Evolutionary conservation across 2,113 vertebrate genomes (phyloP).

Genomic region (Tiliqua scincoides): DNA sequence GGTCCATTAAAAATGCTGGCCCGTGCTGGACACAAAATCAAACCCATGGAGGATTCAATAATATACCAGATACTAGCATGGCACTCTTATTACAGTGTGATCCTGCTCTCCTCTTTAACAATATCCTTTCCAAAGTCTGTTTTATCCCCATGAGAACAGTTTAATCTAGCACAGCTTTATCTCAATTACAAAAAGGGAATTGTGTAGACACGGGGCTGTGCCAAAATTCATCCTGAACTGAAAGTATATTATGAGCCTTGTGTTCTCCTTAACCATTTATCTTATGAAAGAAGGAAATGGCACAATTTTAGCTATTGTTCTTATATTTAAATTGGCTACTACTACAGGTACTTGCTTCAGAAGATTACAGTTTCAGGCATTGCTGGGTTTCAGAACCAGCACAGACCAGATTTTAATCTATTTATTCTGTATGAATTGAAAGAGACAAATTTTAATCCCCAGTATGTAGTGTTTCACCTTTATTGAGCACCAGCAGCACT

Average conservation of each 20-base stretch:
- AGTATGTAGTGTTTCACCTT: neutral
- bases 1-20: neutral
- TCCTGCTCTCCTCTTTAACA: neutral
- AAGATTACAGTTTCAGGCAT: neutral
- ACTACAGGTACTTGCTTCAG: neutral
- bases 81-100: neutral
- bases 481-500: neutral
- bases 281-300: neutral
- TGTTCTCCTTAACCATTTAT: neutral
- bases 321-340: constrained; percentile 1
- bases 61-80: neutral
- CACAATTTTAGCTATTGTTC: neutral
- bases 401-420: neutral
- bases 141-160: neutral
- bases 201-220: neutral
- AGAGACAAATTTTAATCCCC: neutral
- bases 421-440: neutral
- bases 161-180: neutral
- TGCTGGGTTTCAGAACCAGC: neutral
- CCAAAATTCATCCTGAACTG: neutral
- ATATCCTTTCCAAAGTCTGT: neutral
- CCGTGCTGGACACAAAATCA: neutral
- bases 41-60: neutral
- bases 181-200: neutral
- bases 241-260: neutral